Conservation (phyloP, 2,888 invertebrate species). For the Bimastos eiseni region DNA sequence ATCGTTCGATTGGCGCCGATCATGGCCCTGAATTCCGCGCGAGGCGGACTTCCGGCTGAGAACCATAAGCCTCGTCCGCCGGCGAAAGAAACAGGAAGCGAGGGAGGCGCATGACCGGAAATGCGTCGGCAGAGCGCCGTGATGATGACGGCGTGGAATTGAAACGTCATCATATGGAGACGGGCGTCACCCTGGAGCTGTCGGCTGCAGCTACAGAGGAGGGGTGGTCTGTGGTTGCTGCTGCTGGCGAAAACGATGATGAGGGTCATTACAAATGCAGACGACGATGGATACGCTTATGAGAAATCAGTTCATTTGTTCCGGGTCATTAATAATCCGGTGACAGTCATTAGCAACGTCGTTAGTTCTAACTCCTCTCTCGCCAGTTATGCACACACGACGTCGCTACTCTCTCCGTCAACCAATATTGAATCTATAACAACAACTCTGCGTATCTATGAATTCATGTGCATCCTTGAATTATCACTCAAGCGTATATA, state of each 20-base stretch:
- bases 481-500: neutral
- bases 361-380: neutral
- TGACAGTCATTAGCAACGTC: neutral
- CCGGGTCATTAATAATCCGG: constrained; percentile 23
- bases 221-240: neutral
- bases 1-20: constrained; percentile 1
- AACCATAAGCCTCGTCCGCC: neutral
- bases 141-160: neutral
- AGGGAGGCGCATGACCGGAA: neutral
- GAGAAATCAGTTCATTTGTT: constrained; percentile 23
- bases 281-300: neutral
- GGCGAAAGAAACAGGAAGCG: constrained; percentile 18
- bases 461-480: neutral
- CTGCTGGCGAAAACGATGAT: neutral
- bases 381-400: neutral
- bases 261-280: constrained; percentile 14
- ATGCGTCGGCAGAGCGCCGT: constrained; percentile 2
- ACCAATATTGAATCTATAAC: neutral
- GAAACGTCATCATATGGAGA: constrained; percentile 14
- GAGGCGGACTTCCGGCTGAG: neutral
- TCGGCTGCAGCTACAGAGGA: neutral
- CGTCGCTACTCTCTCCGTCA: neutral
- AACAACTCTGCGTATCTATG: neutral
- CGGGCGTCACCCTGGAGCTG: neutral
- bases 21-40: neutral